Conservation (phyloP, 1,140 invertebrate genomes). For the Eueides isabella region DNA sequence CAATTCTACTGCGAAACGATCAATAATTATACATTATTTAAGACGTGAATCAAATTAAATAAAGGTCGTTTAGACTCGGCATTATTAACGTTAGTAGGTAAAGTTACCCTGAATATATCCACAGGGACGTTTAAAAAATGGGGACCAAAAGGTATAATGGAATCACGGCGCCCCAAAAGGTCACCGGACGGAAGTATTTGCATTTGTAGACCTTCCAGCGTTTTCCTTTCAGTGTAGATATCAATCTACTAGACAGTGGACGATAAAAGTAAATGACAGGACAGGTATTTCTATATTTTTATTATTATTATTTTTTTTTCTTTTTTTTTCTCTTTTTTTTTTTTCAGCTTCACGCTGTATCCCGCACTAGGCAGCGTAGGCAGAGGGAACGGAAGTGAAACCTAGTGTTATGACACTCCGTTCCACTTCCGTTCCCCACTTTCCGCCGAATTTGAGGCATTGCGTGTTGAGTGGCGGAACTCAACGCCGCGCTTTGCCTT, state of each 20-base stretch:
- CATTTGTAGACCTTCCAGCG: conserved; percentile 18
- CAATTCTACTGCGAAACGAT: not conserved
- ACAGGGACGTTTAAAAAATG: not conserved
- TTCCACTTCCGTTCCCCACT: no score
- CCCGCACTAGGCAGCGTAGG: no score
- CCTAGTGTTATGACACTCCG: no score
- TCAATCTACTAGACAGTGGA: conserved; percentile 13
- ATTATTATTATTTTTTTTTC: no score
- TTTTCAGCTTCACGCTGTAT: no score
- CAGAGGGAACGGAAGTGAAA: no score
- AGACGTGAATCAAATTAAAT: not conserved
- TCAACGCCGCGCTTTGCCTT: no score
- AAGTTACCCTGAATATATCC: not conserved
- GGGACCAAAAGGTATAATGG: conserved; percentile 24
- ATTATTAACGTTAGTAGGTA: not conserved
- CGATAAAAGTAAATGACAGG: conserved; percentile 1
- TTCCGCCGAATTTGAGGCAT: no score
- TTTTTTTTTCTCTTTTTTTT: no score
- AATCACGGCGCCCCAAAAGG: conserved; percentile 27
- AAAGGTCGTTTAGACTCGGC: not conserved
- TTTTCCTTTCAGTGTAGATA: conserved; percentile 15
- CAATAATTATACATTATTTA: not conserved
- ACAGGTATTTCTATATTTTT: no score
- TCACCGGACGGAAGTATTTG: conserved; percentile 31
- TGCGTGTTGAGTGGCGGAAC: no score